phyloP scores from a whole-genome alignment of 1,140 invertebrate species.

The Neodiprion fabricii region DNA sequence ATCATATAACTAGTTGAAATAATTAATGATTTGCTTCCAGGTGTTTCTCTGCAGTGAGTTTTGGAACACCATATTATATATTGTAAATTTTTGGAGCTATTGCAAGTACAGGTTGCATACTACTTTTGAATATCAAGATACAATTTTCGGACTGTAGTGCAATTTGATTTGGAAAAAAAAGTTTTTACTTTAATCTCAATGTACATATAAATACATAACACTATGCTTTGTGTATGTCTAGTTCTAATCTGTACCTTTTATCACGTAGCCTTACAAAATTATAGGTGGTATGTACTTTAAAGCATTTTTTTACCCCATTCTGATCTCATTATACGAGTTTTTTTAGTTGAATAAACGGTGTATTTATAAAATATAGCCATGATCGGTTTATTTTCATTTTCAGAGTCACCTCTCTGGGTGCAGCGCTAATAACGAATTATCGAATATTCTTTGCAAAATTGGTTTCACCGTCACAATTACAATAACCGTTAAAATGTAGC shows the following conservation, averaged over 20 bases:
- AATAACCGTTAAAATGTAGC: not conserved
- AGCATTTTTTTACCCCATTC: conserved; percentile 26
- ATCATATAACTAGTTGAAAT: too few relatives aligned
- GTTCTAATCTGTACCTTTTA: conserved; percentile 24
- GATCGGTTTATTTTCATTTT: conserved; percentile 34
- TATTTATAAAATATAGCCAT: conserved; percentile 26
- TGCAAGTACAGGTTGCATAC: too few relatives aligned
- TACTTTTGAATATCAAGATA: too few relatives aligned
- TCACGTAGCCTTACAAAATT: conserved; percentile 27
- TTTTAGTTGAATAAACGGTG: conserved; percentile 34
- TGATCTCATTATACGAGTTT: conserved; percentile 33
- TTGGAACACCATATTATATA: too few relatives aligned
- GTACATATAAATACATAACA: not conserved
- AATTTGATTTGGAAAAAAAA: too few relatives aligned
- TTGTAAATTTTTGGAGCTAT: too few relatives aligned
- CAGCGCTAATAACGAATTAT: conserved; percentile 8
- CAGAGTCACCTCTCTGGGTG: conserved; percentile 23
- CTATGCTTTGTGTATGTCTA: not conserved
- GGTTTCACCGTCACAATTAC: conserved; percentile 19
- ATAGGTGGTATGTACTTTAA: conserved; percentile 28
- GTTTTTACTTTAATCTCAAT: not conserved
- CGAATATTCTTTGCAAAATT: conserved; percentile 13
- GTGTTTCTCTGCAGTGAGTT: too few relatives aligned
- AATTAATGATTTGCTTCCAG: too few relatives aligned
- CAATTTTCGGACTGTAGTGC: too few relatives aligned